Percentiles rank a stretch among this genome's conserved stretches.
phyloP scores from a whole-genome alignment of 2,888 invertebrate species.

The Dilophus febrilis region DNA sequence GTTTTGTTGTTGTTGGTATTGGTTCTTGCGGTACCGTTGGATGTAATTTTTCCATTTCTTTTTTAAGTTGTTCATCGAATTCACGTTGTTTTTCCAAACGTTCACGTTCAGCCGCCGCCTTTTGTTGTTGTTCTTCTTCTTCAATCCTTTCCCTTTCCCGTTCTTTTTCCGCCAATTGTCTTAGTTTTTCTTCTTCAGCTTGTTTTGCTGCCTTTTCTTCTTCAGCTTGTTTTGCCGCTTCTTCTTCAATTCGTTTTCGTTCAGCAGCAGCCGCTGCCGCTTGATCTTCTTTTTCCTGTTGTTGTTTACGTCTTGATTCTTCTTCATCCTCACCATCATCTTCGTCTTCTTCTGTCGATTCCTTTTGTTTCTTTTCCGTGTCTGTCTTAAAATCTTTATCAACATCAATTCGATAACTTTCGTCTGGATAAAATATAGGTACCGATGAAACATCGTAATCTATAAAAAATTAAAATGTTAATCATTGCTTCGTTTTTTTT shows the following conservation, averaged over 20 bases:
- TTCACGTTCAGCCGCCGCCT: not conserved
- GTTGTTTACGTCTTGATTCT: too few relatives aligned
- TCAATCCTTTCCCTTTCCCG: not conserved
- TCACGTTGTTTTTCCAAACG: not conserved
- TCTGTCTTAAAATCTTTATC: not conserved
- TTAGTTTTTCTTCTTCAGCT: not conserved
- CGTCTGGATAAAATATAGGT: constrained; percentile 21
- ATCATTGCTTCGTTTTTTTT: too few relatives aligned
- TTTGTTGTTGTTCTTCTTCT: not conserved
- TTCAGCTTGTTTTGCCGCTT: not conserved
- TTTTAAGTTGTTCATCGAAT: not conserved
- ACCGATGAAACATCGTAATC: constrained; percentile 21
- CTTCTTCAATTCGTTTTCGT: not conserved
- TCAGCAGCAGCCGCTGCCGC: too few relatives aligned
- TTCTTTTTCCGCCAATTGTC: not conserved
- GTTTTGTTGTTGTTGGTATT: not conserved
- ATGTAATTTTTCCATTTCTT: not conserved
- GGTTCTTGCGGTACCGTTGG: not conserved
- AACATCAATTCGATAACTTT: constrained; percentile 9
- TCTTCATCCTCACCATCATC: too few relatives aligned
- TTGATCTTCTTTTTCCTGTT: too few relatives aligned
- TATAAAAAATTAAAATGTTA: constrained; percentile 9
- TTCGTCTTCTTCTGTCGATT: too few relatives aligned
- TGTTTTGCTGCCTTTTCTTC: not conserved
- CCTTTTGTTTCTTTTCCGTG: not conserved